Evolutionary conservation across 1,140 invertebrate species (phyloP).

Genomic region (Lerema accius): DNA sequence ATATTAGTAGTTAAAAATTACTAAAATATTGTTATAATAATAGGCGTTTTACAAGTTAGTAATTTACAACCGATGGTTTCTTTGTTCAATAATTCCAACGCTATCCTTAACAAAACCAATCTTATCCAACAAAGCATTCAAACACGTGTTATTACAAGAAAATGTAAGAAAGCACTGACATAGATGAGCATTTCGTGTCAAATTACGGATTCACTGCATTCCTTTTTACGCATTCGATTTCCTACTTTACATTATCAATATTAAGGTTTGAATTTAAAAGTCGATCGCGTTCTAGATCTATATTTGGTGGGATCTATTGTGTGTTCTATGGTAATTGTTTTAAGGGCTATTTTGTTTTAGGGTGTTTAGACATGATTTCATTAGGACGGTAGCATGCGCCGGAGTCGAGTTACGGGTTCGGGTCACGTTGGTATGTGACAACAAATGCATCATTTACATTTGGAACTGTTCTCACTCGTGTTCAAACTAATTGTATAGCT

Average conservation of each 20-base stretch:
- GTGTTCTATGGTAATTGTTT: slow-evolving; percentile 17
- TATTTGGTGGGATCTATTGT: slow-evolving; percentile 13
- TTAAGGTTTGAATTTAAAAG: slow-evolving; percentile 6
- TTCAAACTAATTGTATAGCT: slow-evolving; percentile 21
- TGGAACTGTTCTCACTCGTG: slow-evolving; percentile 45
- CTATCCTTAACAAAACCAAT: slow-evolving; percentile 20
- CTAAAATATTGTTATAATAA: too few relatives aligned
- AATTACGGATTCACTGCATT: slow-evolving; percentile 60
- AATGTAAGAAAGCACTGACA: slow-evolving; percentile 56
- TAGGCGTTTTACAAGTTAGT: too few relatives aligned
- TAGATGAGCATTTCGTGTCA: slow-evolving; percentile 52
- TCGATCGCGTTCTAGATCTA: slow-evolving; percentile 11
- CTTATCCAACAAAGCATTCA: slow-evolving; percentile 28
- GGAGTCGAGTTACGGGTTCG: slow-evolving; percentile 52
- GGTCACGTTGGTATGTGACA: slow-evolving; percentile 51
- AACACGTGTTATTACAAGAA: slow-evolving; percentile 43
- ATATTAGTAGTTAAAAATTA: too few relatives aligned
- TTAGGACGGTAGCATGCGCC: slow-evolving; percentile 53
- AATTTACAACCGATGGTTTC: background rate
- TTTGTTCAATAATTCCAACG: slow-evolving; percentile 1
- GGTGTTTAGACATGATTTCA: slow-evolving; percentile 49
- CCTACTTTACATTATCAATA: background rate
- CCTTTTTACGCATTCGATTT: slow-evolving; percentile 26
- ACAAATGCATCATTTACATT: slow-evolving; percentile 49
- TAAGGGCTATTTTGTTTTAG: slow-evolving; percentile 37